These are phyloP conservation scores for Drosophila auraria DNA, from an alignment of 1,140 invertebrate species.

Conservation along the genomic window DNA sequence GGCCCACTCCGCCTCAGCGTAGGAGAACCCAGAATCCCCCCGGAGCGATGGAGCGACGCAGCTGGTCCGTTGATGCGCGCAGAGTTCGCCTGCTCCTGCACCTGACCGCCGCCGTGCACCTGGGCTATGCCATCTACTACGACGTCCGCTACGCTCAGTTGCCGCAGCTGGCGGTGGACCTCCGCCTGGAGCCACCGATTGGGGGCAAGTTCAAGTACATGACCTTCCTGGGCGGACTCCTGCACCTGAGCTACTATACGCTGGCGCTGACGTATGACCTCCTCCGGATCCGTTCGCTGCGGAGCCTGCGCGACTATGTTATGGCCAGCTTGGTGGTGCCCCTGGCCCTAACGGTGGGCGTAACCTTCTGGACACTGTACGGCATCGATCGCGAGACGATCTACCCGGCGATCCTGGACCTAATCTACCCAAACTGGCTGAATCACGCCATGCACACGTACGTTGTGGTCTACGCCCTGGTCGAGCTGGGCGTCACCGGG, in stretches of 20 bases:
- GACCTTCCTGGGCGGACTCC: constrained; percentile 92
- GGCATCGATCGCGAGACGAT: constrained; percentile 91
- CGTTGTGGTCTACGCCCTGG: constrained; percentile 88
- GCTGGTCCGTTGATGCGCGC: neutral
- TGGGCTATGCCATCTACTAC: constrained; percentile 90
- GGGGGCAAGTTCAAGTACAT: constrained; percentile 94
- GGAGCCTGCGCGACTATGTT: constrained; percentile 89
- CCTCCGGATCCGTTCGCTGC: constrained; percentile 88
- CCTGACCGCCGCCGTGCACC: constrained; percentile 87
- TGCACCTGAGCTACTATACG: constrained; percentile 90
- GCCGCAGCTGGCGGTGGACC: constrained; percentile 86
- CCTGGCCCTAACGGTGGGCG: constrained; percentile 92
- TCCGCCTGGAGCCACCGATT: constrained; percentile 79
- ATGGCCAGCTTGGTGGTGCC: constrained; percentile 91
- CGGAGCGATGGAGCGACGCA: constrained; percentile 21
- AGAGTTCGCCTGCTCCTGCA: constrained; percentile 86
- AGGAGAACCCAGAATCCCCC: neutral
- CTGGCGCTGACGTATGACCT: constrained; percentile 90
- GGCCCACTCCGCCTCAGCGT: neutral
- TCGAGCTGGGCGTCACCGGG: constrained; percentile 88
- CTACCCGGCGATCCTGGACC: constrained; percentile 91
- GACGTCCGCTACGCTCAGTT: constrained; percentile 88
- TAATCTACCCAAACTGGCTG: constrained; percentile 91
- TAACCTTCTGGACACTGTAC: constrained; percentile 94
- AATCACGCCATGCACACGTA: constrained; percentile 95